Evolutionary conservation across 1,140 invertebrate species (phyloP).

Genomic region (Phymastichus coffea): DNA sequence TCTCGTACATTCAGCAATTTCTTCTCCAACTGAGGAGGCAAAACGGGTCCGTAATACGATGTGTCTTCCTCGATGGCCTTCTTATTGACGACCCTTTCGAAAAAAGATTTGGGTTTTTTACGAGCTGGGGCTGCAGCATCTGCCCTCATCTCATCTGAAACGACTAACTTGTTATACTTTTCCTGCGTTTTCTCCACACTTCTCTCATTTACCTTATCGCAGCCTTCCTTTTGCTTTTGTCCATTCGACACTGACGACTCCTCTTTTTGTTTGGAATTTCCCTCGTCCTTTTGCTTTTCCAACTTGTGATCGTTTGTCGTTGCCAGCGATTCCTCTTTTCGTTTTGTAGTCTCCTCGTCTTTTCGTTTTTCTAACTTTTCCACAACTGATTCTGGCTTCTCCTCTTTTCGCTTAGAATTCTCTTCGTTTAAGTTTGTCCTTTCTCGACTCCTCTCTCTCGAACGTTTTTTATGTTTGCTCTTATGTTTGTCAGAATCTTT

Average conservation of each 20-base stretch:
- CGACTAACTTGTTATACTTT: slow-evolving; percentile 38
- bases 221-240: slow-evolving; percentile 29
- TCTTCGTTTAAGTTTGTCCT: slow-evolving; percentile 3
- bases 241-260: slow-evolving; percentile 15
- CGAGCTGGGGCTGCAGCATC: slow-evolving; percentile 7
- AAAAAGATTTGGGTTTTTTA: slow-evolving; percentile 20
- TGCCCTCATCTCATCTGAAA: slow-evolving; percentile 40
- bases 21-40: slow-evolving; percentile 33
- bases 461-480: slow-evolving; percentile 27
- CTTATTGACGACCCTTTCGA: slow-evolving; percentile 19
- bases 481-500: slow-evolving; percentile 18
- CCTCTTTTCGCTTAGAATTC: slow-evolving; percentile 1
- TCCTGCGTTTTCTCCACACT: slow-evolving; percentile 28
- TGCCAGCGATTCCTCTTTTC: too few species aligned
- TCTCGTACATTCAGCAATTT: background rate
- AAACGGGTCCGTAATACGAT: slow-evolving; percentile 35
- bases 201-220: slow-evolving; percentile 38
- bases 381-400: background rate
- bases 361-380: slow-evolving; percentile 1
- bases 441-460: slow-evolving; percentile 23
- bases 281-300: slow-evolving; percentile 22
- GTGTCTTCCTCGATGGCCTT: background rate
- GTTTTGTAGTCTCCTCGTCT: slow-evolving; percentile 26
- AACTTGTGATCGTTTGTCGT: too few species aligned
- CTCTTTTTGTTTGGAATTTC: too few species aligned